Base-by-base conservation (phyloP, 2,113 vertebrate genomes). In the Odobenus rosmarus region DNA sequence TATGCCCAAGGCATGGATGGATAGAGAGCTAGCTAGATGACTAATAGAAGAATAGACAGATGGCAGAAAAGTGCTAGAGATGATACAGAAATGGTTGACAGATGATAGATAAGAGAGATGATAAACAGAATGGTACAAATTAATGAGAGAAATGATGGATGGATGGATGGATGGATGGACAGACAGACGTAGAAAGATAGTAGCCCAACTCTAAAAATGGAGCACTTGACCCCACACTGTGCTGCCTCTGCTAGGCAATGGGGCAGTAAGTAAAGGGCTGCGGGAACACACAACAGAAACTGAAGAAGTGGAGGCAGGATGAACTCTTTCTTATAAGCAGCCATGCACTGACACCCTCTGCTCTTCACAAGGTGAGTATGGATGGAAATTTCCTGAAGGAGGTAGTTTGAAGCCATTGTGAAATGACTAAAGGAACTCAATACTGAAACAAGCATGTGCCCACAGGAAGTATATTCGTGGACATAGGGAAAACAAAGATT, bases 401-500 rank as follows among this genome's bases (percentile, higher is more conserved):
- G 76, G 64, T 69, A 97, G 61, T 89, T 96, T 93, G 85, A 94
- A 98, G 96, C 74, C 4, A 2, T 72, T 97, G 94, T 87, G 71
- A 95, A 97, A 93, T 46, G 51, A 90, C 49, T 59, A 57, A 97
- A 97, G 84, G 88, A 96, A 94, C 93, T 91, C 95, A 97, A 95
- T 92, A 96, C 94, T 95, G 88, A 98, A 96, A 95, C 67, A 95
- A 0, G 1, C 88, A 84, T 13, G 1, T 13, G 2, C 90, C 97
- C 67, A 83, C 19, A 77, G 77, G 69, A 86, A 95, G 64, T n/a
- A 0, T 36, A 51, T 72, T 42, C 1, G 0, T 23, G 7, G 33
- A 95, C 87, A 61, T 0, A 3, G 85, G 88, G 62, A 96, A 98
- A 96, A 97, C 97, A 98, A 98, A 97, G 95, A 96, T 93, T 49